phyloP scores from a whole-genome alignment of 2,888 invertebrate species.

The Therioaphis trifolii region DNA sequence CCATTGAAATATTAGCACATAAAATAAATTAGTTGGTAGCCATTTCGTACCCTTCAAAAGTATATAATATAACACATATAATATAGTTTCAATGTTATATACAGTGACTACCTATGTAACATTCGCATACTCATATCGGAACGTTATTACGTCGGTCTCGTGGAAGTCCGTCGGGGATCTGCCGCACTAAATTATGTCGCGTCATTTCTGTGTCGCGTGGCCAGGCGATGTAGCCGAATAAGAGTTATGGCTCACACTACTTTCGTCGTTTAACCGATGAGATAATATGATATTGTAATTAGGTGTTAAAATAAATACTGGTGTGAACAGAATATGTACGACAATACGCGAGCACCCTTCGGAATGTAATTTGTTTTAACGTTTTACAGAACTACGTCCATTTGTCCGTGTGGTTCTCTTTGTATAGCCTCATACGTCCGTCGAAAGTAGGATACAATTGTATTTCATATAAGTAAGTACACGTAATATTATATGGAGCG shows the following conservation, averaged over 20 bases:
- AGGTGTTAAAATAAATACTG: no score
- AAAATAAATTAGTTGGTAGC: conserved; percentile 27
- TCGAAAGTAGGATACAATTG: background rate
- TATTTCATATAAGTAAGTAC: conserved; percentile 6
- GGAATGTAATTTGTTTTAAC: no score
- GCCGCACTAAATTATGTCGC: background rate
- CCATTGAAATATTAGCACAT: conserved; percentile 20
- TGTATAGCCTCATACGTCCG: background rate
- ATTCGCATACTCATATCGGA: background rate
- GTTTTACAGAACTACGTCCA: no score
- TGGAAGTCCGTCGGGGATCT: background rate
- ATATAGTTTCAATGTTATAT: background rate
- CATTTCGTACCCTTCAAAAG: conserved; percentile 12
- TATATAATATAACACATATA: background rate
- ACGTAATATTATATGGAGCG: background rate
- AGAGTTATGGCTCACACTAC: background rate
- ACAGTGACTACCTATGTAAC: background rate
- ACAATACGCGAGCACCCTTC: no score
- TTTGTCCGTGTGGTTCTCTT: background rate
- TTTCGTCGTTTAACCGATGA: no score
- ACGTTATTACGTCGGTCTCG: background rate
- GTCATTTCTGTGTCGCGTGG: background rate
- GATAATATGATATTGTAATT: background rate
- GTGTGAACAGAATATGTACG: background rate
- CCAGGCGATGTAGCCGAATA: background rate